These are phyloP conservation scores for Plumapathes pennacea DNA, from an alignment of 92 coral and sea anemone species.

Conservation along the genomic window DNA sequence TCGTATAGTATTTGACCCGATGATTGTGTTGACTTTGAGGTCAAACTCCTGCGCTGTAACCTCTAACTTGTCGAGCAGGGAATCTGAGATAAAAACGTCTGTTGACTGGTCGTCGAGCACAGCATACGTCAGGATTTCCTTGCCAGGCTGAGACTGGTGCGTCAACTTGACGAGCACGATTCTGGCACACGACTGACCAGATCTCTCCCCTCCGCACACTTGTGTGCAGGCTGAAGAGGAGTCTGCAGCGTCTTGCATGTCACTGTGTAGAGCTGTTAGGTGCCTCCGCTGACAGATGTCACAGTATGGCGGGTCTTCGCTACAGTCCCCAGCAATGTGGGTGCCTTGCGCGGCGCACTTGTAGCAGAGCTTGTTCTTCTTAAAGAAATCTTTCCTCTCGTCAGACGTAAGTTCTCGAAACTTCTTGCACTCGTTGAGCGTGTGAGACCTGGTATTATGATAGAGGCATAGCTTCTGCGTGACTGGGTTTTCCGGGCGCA, in stretches of 20 bases:
- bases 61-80: conserved; percentile 26
- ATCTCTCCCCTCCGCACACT: conserved; percentile 58
- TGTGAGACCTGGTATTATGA: conserved; percentile 42
- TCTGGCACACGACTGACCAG: conserved; percentile 51
- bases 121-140: conserved; percentile 27
- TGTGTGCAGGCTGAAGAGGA: conserved; percentile 54
- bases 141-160: conserved; percentile 11
- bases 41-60: conserved; percentile 26
- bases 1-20: conserved; percentile 41
- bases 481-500: not conserved
- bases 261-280: conserved; percentile 39
- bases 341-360: conserved; percentile 26
- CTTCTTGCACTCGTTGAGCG: conserved; percentile 45
- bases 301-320: conserved; percentile 25
- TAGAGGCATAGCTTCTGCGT: conserved; percentile 20
- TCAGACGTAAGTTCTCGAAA: conserved; percentile 39
- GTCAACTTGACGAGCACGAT: conserved; percentile 46
- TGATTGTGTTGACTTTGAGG: conserved; percentile 46
- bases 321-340: conserved; percentile 41
- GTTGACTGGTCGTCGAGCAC: conserved; percentile 56
- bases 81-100: conserved; percentile 41
- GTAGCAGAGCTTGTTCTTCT: conserved; percentile 36
- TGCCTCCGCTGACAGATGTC: conserved; percentile 36
- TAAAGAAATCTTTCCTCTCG: conserved; percentile 41
- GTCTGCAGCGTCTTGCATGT: conserved; percentile 3